Percentiles rank a stretch among this genome's conserved stretches.
Evolutionary conservation across 2,888 invertebrate genomes (phyloP).

Genomic region (Ditula angustiorana): DNA sequence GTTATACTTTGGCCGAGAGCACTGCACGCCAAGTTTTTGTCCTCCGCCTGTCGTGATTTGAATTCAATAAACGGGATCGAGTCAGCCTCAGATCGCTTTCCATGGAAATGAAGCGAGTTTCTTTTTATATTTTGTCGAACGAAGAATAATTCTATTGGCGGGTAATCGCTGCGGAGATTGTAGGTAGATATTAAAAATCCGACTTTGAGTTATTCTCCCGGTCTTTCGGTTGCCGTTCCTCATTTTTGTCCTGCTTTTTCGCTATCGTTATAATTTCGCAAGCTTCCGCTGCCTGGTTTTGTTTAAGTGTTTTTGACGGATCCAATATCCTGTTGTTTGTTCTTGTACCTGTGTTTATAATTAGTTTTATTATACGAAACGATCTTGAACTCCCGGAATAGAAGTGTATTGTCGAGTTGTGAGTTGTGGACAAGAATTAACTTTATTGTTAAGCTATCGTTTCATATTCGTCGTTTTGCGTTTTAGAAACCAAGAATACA

Average conservation of each 20-base stretch:
- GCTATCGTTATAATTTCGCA: slow-evolving; percentile 6
- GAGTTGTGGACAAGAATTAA: too few relatives aligned
- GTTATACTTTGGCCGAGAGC: slow-evolving; percentile 25
- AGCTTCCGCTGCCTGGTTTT: slow-evolving; percentile 6
- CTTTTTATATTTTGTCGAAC: slow-evolving; percentile 57
- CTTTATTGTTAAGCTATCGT: too few relatives aligned
- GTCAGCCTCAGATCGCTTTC: slow-evolving; percentile 65
- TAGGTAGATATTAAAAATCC: slow-evolving; percentile 63
- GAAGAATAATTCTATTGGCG: slow-evolving; percentile 67
- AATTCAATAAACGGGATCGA: slow-evolving; percentile 76
- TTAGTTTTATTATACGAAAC: slow-evolving; percentile 4
- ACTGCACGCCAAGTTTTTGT: slow-evolving; percentile 54
- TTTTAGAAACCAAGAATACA: too few relatives aligned
- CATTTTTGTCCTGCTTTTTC: slow-evolving; percentile 3
- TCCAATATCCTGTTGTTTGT: slow-evolving; percentile 13
- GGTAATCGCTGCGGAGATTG: slow-evolving; percentile 62
- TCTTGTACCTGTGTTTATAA: background rate
- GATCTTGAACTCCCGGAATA: background rate
- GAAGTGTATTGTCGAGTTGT: background rate
- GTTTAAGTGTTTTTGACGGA: slow-evolving; percentile 8
- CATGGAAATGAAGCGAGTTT: slow-evolving; percentile 71
- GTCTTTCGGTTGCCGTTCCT: slow-evolving; percentile 19
- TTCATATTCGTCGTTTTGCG: too few relatives aligned
- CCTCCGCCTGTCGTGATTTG: slow-evolving; percentile 65
- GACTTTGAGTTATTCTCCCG: slow-evolving; percentile 44